phyloP scores from a whole-genome alignment of 2,113 vertebrate genomes.

The Tylochromis polylepis region DNA sequence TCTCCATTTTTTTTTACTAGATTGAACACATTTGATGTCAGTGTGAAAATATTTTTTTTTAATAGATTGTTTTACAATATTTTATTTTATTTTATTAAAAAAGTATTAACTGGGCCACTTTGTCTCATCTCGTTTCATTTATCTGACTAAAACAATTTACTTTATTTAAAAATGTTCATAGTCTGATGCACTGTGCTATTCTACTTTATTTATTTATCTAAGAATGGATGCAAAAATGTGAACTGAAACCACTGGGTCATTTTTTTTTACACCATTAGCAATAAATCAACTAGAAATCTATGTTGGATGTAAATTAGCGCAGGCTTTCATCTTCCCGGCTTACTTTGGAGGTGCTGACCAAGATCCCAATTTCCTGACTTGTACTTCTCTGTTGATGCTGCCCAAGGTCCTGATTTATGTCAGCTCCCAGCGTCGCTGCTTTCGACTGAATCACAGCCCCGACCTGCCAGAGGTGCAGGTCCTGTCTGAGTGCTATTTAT shows the following conservation, averaged over 20 bases:
- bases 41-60: too few relatives aligned
- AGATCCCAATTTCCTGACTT: background rate
- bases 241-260: background rate
- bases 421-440: fast-evolving
- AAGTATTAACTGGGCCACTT: too few relatives aligned
- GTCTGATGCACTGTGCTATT: background rate
- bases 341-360: background rate
- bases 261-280: background rate
- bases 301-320: background rate
- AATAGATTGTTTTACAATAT: fast-evolving
- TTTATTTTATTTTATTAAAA: background rate
- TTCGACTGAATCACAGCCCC: background rate
- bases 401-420: background rate
- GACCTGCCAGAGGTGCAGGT: fast-evolving
- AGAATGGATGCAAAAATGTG: background rate
- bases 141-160: background rate
- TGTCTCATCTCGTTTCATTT: background rate
- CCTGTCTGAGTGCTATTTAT: background rate
- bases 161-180: background rate
- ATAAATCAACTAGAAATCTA: background rate
- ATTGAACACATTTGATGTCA: background rate
- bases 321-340: background rate
- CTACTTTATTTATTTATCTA: background rate
- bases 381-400: background rate
- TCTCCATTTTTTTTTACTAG: background rate